Base-by-base conservation (phyloP, 2,888 invertebrate species). In the Dorcus parallelipipedus region DNA sequence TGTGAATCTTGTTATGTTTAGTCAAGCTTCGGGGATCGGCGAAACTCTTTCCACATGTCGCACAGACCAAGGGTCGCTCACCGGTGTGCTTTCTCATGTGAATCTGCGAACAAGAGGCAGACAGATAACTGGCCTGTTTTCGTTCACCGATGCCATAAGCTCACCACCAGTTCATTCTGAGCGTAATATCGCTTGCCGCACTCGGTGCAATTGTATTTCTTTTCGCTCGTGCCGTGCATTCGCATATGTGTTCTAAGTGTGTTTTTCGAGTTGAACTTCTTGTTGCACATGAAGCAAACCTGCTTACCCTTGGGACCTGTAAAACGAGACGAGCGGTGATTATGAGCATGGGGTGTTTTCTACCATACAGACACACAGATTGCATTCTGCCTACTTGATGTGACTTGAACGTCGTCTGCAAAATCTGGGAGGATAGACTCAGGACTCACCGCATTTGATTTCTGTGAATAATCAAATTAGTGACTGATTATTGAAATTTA, bases 1-100 rank as follows among this genome's bases (percentile, higher is more conserved):
- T 59, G 59, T 72, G 72, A 41, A 72, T 69, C 63, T 71, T 72
- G 52, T 67, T 64, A 54, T 72, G 72, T 56, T 66, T 71, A 9
- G 64, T 60, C 47, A 68, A 66, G 59, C 68, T 69, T 60, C 71
- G 59, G 17, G 65, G 67, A 58, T 71, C 71, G n/a, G 66, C 65
- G 58, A 69, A 72, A 50, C 64, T 59, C 63, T 72, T 71, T 9
- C 64, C 59, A 54, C 71, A 72, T 14, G 60, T 56, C 49, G 58
- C 52, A 54, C 71, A 72, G 26, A 63, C 52, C 49, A 68, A 64
- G 5, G 72, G 72, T 51, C 65, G 56, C 43, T 65, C 65, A 8
- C 71, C 71, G 9, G 67, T 67, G 54, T 72, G 72, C 56, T 66
- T 66, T 39, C 72, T 61, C 53, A 66, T 61, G 59, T 72, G 72